Evolutionary conservation across 2,113 vertebrate genomes (phyloP).

Genomic region (Lepisosteus osseus): DNA sequence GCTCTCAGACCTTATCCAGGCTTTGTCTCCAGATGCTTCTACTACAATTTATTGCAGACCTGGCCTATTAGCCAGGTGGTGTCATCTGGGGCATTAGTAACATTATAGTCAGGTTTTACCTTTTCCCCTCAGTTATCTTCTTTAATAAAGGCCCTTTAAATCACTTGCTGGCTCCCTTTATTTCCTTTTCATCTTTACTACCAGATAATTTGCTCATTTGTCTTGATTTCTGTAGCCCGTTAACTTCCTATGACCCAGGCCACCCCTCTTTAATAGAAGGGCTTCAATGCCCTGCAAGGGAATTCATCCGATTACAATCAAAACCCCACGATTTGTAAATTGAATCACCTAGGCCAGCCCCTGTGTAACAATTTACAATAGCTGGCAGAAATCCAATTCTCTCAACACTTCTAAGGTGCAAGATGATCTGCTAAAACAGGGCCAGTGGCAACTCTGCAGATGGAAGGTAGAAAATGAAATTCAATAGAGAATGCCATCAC

Average conservation of each 20-base stretch:
- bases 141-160: conserved; percentile 66
- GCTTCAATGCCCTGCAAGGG: conserved; percentile 65
- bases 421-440: conserved; percentile 72
- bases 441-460: conserved; percentile 48
- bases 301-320: conserved; percentile 79
- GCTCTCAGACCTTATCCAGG: no score
- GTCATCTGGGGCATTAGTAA: no score
- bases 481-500: conserved; percentile 66
- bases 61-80: no score
- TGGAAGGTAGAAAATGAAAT: conserved; percentile 56
- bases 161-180: conserved; percentile 36
- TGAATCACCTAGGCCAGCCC: conserved; percentile 59
- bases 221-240: conserved; percentile 66
- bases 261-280: conserved; percentile 45
- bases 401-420: conserved; percentile 64
- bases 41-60: no score
- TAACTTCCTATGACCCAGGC: conserved; percentile 52
- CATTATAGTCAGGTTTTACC: conserved; percentile 45
- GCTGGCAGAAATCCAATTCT: conserved; percentile 65
- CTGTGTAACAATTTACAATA: conserved; percentile 70
- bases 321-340: conserved; percentile 63
- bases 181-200: conserved; percentile 56
- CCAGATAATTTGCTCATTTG: conserved; percentile 69
- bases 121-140: conserved; percentile 51
- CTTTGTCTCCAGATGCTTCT: no score